Evolutionary conservation across 2,797 vertebrate genomes (phyloP).

Genomic region (Eptatretus atami): DNA sequence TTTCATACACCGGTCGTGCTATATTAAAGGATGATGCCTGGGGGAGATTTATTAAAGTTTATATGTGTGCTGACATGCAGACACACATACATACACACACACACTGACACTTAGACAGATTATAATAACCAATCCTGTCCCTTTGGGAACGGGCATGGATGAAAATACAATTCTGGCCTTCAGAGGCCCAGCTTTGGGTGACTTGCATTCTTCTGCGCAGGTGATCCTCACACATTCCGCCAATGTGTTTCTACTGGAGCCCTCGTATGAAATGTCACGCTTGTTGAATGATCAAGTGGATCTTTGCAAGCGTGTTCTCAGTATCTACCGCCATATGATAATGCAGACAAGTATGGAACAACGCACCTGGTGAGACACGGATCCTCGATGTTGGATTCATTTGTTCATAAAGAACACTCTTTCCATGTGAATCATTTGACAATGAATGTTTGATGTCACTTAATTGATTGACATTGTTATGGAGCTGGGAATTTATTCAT

Average conservation of each 20-base stretch:
- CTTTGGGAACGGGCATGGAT: no score
- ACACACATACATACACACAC: no score
- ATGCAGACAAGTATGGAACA: constrained; percentile 80
- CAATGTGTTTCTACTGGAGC: constrained; percentile 77
- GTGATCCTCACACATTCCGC: constrained; percentile 87
- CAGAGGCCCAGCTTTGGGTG: constrained; percentile 41
- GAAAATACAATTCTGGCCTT: no score
- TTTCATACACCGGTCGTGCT: no score
- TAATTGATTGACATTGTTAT: background rate
- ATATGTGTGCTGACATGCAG: no score
- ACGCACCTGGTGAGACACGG: constrained; percentile 45
- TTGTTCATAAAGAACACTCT: background rate
- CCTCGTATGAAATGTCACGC: constrained; percentile 48
- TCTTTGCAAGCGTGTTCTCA: constrained; percentile 63
- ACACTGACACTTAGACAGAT: no score
- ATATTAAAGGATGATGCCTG: no score
- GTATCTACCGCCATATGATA: constrained; percentile 79
- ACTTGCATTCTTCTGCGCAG: constrained; percentile 16
- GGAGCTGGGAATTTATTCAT: background rate
- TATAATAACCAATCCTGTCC: no score
- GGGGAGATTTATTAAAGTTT: no score
- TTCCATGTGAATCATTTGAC: background rate
- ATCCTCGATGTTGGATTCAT: background rate
- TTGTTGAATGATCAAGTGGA: constrained; percentile 76
- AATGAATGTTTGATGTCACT: background rate